These are phyloP conservation scores for Scaptomyza reducta DNA, from an alignment of 2,888 invertebrate species.

Conservation along the genomic window DNA sequence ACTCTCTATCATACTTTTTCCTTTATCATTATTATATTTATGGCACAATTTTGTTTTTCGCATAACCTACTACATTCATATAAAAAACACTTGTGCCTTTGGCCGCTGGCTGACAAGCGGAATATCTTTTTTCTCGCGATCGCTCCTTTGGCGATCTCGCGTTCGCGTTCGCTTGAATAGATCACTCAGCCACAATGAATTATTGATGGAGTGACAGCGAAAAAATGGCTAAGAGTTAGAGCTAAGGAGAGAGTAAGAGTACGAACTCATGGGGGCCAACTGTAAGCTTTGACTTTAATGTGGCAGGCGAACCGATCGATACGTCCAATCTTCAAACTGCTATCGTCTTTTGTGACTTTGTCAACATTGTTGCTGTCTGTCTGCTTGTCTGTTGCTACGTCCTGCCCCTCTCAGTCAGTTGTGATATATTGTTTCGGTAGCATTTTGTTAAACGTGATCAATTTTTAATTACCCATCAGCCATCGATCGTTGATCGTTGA, in stretches of 20 bases:
- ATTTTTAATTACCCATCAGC: constrained; percentile 82
- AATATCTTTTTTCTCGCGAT: constrained; percentile 77
- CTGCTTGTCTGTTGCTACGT: not conserved
- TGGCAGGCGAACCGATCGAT: constrained; percentile 63
- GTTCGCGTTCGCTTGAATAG: constrained; percentile 60
- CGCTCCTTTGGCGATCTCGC: constrained; percentile 38
- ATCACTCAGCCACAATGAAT: constrained; percentile 73
- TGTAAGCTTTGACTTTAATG: constrained; percentile 68
- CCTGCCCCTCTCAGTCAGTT: constrained; percentile 20
- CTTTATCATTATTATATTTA: constrained; percentile 76
- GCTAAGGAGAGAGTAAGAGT: not conserved
- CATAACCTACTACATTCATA: constrained; percentile 39
- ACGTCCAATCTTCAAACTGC: constrained; percentile 37
- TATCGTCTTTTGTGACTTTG: constrained; percentile 68
- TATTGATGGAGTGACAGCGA: constrained; percentile 66
- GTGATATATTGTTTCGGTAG: constrained; percentile 80
- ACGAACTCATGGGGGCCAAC: constrained; percentile 8
- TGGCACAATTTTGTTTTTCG: constrained; percentile 72
- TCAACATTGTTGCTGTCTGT: constrained; percentile 55
- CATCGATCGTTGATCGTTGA: constrained; percentile 41
- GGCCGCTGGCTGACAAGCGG: constrained; percentile 68
- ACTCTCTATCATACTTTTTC: constrained; percentile 3
- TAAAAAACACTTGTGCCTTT: constrained; percentile 64
- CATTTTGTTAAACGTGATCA: constrained; percentile 83
- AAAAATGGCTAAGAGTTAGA: not conserved